Evolutionary conservation across 92 coral and sea anemone species (phyloP).

Genomic region (Parazoanthus darwini): DNA sequence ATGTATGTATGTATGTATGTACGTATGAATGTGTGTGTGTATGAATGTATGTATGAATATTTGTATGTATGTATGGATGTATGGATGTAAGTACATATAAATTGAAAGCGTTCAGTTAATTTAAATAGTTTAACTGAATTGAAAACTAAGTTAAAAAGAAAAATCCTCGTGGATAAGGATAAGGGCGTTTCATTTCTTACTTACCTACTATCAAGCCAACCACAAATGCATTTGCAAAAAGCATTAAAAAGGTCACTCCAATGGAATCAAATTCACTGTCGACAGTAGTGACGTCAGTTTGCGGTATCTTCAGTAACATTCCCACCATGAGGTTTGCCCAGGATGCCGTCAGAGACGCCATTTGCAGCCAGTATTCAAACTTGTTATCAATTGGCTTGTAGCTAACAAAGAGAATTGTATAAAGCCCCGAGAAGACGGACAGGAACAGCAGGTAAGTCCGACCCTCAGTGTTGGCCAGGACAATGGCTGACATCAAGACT

Average conservation of each 20-base stretch:
- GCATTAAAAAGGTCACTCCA: background rate
- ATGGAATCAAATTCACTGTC: background rate
- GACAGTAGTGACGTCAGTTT: slow-evolving; percentile 26
- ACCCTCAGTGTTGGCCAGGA: slow-evolving; percentile 31
- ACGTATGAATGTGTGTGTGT: too few species aligned
- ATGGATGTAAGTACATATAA: too few species aligned
- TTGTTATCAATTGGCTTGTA: slow-evolving; percentile 62
- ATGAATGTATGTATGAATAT: too few species aligned
- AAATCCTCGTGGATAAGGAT: background rate
- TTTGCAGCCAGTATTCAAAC: slow-evolving; percentile 70
- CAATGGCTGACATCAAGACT: slow-evolving; percentile 32
- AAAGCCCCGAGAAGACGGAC: slow-evolving; percentile 57
- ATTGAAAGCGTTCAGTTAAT: background rate
- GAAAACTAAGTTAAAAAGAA: too few species aligned
- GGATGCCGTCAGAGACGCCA: slow-evolving; percentile 52
- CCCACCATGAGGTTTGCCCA: slow-evolving; percentile 60
- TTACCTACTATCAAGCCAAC: slow-evolving; percentile 26
- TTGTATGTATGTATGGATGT: too few species aligned
- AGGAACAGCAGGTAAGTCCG: slow-evolving; percentile 47
- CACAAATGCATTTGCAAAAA: slow-evolving; percentile 2
- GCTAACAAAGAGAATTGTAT: slow-evolving; percentile 57
- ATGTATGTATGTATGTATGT: too few species aligned
- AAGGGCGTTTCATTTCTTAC: background rate
- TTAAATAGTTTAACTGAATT: too few species aligned
- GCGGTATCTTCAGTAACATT: slow-evolving; percentile 64